A percentile compares a stretch with the other conserved stretches of the same genome.
Evolutionary conservation across 2,113 vertebrate species (phyloP).

Genomic region (Sapayoa aenigma): DNA sequence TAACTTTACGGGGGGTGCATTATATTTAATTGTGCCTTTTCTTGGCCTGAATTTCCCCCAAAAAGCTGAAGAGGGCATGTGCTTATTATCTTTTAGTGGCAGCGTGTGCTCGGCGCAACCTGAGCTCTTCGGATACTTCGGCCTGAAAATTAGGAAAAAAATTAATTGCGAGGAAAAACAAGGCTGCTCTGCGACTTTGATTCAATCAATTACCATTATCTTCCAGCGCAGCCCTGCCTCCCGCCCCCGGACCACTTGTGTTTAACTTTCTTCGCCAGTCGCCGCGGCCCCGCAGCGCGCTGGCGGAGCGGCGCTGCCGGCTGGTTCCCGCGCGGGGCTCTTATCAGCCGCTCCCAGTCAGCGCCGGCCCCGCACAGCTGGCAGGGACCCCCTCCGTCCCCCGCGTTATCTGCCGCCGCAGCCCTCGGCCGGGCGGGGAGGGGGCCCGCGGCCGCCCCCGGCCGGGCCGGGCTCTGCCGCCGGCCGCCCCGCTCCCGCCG

Average conservation of each 20-base stretch:
- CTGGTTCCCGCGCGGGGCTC: slow-evolving; percentile 79
- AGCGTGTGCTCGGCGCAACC: slow-evolving; percentile 71
- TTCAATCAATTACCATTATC: slow-evolving; percentile 87
- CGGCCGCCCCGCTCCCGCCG: slow-evolving; percentile 56
- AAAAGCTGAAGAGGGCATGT: slow-evolving; percentile 73
- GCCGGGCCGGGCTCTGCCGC: neutral
- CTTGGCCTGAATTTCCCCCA: slow-evolving; percentile 64
- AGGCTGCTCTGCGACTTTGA: slow-evolving; percentile 77
- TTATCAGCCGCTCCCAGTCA: slow-evolving; percentile 93
- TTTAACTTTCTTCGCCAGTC: slow-evolving; percentile 79
- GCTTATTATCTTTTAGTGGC: slow-evolving; percentile 76
- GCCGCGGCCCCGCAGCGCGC: slow-evolving; percentile 76
- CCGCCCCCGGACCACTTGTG: slow-evolving; percentile 72
- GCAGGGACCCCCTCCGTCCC: slow-evolving; percentile 76
- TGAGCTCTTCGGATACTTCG: slow-evolving; percentile 71
- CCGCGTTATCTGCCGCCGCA: slow-evolving; percentile 89
- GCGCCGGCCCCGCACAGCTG: slow-evolving; percentile 82
- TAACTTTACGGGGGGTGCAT: slow-evolving; percentile 60
- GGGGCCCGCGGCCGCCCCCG: slow-evolving; percentile 55
- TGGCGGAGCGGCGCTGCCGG: slow-evolving; percentile 66
- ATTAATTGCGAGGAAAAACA: slow-evolving; percentile 75
- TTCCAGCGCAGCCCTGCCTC: slow-evolving; percentile 71
- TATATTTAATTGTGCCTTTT: slow-evolving; percentile 51
- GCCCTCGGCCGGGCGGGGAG: slow-evolving; percentile 84
- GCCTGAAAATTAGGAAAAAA: slow-evolving; percentile 70